These are phyloP conservation scores for Conistra vaccinii DNA, from an alignment of 2,888 invertebrate species.

Conservation along the genomic window DNA sequence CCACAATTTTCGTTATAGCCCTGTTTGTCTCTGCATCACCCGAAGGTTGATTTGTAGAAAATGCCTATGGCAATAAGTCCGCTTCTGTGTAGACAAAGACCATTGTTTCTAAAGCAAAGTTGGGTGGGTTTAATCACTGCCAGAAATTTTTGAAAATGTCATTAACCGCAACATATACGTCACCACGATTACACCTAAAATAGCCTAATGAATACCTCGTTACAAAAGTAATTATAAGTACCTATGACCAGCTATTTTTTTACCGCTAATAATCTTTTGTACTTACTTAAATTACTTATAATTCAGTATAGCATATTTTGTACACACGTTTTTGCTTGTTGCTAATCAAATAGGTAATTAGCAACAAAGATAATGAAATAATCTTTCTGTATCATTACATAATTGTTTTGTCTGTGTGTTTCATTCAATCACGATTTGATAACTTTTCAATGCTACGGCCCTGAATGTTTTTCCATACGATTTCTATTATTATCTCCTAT, in stretches of 20 bases:
- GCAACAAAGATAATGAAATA: slow-evolving; percentile 38
- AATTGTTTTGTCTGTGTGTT: slow-evolving; percentile 31
- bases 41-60: too few relatives aligned
- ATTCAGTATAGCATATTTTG: slow-evolving; percentile 6
- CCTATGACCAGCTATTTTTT: background rate
- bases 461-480: slow-evolving; percentile 9
- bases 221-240: slow-evolving; percentile 14
- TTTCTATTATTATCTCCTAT: background rate
- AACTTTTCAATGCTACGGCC: slow-evolving; percentile 15
- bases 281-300: too few relatives aligned
- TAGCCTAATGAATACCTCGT: background rate
- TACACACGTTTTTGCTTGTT: slow-evolving; percentile 25
- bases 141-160: background rate
- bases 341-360: slow-evolving; percentile 47
- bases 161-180: slow-evolving; percentile 1
- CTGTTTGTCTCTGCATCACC: too few relatives aligned
- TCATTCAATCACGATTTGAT: slow-evolving; percentile 13
- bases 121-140: background rate
- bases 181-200: background rate
- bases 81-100: too few relatives aligned
- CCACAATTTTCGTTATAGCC: too few relatives aligned
- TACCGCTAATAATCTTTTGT: slow-evolving; percentile 7
- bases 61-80: too few relatives aligned
- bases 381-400: slow-evolving; percentile 28
- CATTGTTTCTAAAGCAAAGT: slow-evolving; percentile 27